Conservation (phyloP, 2,113 vertebrate species). For the Physeter macrocephalus region DNA sequence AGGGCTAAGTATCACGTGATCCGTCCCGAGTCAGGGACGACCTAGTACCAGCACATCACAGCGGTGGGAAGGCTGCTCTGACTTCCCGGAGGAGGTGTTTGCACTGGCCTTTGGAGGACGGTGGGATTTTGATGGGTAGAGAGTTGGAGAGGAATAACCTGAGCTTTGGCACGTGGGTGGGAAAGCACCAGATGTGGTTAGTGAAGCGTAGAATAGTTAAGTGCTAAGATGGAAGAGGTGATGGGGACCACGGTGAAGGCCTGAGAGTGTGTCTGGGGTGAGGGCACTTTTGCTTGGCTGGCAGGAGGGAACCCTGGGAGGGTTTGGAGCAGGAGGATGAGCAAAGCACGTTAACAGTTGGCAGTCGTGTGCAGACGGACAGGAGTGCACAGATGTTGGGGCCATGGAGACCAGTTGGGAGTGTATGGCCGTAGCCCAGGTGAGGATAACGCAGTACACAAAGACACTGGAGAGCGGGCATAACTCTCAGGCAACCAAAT, state of each 20-base stretch:
- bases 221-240: not conserved
- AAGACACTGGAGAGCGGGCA: not conserved
- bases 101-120: not conserved
- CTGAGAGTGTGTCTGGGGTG: not conserved
- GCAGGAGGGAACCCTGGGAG: not conserved
- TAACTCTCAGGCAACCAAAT: not conserved
- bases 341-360: not conserved
- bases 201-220: not conserved
- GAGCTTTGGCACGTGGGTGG: not conserved
- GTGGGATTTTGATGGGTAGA: not conserved
- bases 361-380: not conserved
- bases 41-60: rapidly evolving
- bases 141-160: not conserved
- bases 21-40: not conserved
- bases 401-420: not conserved
- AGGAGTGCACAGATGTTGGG: not conserved
- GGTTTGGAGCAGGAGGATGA: not conserved
- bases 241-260: not conserved
- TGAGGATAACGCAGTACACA: not conserved
- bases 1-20: not conserved
- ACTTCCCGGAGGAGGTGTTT: not conserved
- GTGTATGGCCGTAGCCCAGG: too few relatives aligned
- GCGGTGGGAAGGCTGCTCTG: not conserved
- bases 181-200: not conserved
- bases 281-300: not conserved